phyloP scores from a whole-genome alignment of 1,140 invertebrate genomes.

The Aethina tumida region DNA sequence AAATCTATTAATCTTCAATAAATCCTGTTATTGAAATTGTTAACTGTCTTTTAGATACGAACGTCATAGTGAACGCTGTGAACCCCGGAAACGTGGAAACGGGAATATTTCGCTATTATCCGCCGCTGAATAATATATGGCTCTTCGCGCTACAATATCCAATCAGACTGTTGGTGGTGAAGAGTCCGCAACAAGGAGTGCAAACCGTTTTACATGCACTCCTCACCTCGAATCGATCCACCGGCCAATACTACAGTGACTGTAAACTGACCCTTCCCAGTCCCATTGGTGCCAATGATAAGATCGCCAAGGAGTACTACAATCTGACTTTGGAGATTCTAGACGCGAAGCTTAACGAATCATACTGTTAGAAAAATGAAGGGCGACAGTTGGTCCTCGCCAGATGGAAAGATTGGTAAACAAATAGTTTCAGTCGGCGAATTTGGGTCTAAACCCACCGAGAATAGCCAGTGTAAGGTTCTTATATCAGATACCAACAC shows the following conservation, averaged over 20 bases:
- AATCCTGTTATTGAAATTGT: conserved; percentile 2
- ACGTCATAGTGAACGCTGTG: conserved; percentile 32
- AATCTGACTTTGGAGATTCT: conserved; percentile 27
- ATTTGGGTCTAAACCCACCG: conserved; percentile 27
- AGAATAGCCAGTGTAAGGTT: conserved; percentile 27
- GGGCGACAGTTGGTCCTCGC: conserved; percentile 20
- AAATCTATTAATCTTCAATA: background rate
- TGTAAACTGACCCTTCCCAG: conserved; percentile 26
- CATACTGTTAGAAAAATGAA: conserved; percentile 24
- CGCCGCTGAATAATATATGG: conserved; percentile 26
- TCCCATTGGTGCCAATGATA: conserved; percentile 21
- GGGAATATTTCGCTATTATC: conserved; percentile 31
- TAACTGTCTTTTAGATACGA: conserved; percentile 26
- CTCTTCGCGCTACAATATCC: conserved; percentile 31
- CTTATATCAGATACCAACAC: conserved; percentile 18
- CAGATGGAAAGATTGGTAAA: conserved; percentile 30
- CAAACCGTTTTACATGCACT: conserved; percentile 32
- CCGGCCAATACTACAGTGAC: conserved; percentile 31
- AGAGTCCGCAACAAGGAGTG: conserved; percentile 32
- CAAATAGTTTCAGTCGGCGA: conserved; percentile 16
- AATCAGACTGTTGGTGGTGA: conserved; percentile 29
- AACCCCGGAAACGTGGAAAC: conserved; percentile 37
- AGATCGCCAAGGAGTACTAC: conserved; percentile 25
- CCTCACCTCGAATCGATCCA: conserved; percentile 27
- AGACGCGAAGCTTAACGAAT: conserved; percentile 23